phyloP scores from a whole-genome alignment of 2,797 vertebrate species.

The Spinibarbus caldwelli region DNA sequence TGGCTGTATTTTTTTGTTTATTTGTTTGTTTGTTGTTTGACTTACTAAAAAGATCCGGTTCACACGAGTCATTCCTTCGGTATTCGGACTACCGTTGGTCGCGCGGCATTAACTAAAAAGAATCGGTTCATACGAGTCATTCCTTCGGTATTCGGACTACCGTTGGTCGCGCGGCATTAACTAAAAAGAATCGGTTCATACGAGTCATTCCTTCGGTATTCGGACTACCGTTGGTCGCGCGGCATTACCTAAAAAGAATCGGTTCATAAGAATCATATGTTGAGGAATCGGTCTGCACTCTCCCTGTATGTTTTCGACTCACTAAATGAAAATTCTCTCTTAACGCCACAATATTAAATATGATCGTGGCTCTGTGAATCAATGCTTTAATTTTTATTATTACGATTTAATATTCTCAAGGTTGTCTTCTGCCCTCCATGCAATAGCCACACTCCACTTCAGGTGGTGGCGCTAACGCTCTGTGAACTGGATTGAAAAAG shows the following conservation, averaged over 20 bases:
- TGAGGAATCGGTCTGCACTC: neutral
- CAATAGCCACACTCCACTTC: neutral
- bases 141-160: neutral
- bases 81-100: neutral
- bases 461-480: slow-evolving; percentile 1
- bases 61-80: neutral
- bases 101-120: neutral
- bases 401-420: neutral
- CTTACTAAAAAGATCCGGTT: neutral
- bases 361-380: too few species aligned
- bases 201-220: neutral
- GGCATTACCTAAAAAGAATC: neutral
- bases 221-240: neutral
- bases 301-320: neutral
- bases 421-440: neutral
- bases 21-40: too few species aligned
- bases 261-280: neutral
- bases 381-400: neutral
- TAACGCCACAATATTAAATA: neutral
- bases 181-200: neutral
- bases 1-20: too few species aligned
- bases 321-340: neutral
- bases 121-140: neutral
- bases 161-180: neutral
- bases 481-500: neutral